These are phyloP conservation scores for Atta colombica DNA, from an alignment of 1,140 invertebrate species.

Conservation along the genomic window DNA sequence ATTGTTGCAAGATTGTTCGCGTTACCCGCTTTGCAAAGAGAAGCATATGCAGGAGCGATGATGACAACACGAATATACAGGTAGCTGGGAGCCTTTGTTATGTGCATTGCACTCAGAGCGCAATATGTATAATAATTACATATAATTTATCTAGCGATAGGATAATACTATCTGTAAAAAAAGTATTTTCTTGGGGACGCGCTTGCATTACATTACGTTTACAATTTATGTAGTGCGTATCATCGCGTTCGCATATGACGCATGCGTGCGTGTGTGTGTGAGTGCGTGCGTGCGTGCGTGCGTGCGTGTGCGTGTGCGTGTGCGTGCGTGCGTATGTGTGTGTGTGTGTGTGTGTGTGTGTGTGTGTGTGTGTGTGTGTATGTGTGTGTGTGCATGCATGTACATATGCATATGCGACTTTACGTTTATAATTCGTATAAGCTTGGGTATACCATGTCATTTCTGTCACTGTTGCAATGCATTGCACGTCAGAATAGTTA, in stretches of 20 bases:
- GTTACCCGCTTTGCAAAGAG: slow-evolving; percentile 58
- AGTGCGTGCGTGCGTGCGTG: neutral
- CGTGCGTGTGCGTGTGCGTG: neutral
- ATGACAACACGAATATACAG: slow-evolving; percentile 83
- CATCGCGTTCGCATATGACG: slow-evolving; percentile 49
- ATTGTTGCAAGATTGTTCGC: slow-evolving; percentile 70
- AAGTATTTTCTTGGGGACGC: slow-evolving; percentile 78
- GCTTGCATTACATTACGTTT: slow-evolving; percentile 38
- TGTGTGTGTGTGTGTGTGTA: too few species aligned
- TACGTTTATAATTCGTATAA: neutral
- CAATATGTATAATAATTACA: slow-evolving; percentile 80
- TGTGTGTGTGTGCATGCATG: too few species aligned
- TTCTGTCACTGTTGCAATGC: slow-evolving; percentile 33
- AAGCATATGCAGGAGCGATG: slow-evolving; percentile 75
- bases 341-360: neutral
- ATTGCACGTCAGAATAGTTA: slow-evolving; percentile 59
- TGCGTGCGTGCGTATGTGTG: too few species aligned
- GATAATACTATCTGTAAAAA: slow-evolving; percentile 83
- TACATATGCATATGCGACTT: neutral
- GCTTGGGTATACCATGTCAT: slow-evolving; percentile 4
- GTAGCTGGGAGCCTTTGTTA: slow-evolving; percentile 82
- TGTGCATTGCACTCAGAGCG: slow-evolving; percentile 84
- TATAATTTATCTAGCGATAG: slow-evolving; percentile 83
- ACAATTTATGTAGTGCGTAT: slow-evolving; percentile 47
- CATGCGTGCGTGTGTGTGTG: neutral